phyloP scores from a whole-genome alignment of 2,888 invertebrate species.

The Drosophila mayaguana region DNA sequence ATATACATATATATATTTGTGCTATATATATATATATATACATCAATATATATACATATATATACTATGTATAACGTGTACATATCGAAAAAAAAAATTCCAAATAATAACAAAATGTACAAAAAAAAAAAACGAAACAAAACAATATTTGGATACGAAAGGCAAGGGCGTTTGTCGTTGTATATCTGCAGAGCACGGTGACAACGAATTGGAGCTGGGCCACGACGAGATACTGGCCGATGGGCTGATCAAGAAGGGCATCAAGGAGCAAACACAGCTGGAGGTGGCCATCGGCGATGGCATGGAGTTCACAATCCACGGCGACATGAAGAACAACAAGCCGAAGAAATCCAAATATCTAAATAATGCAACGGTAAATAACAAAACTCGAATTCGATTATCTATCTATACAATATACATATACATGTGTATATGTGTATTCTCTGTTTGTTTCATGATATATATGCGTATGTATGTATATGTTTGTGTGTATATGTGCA shows the following conservation, averaged over 20 bases:
- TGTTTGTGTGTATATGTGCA: constrained; percentile 32
- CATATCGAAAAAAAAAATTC: constrained; percentile 43
- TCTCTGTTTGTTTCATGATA: background rate
- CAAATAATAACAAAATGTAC: constrained; percentile 49
- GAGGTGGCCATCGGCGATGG: constrained; percentile 97
- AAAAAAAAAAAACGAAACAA: constrained; percentile 41
- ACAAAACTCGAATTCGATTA: constrained; percentile 33
- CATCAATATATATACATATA: constrained; percentile 35
- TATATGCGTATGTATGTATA: constrained; percentile 32
- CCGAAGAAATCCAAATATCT: constrained; percentile 92
- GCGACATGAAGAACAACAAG: constrained; percentile 93
- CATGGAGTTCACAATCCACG: constrained; percentile 97
- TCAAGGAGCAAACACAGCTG: constrained; percentile 94
- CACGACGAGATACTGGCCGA: constrained; percentile 91
- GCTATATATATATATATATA: constrained; percentile 13
- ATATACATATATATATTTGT: constrained; percentile 4
- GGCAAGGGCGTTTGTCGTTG: constrained; percentile 87
- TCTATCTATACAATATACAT: background rate
- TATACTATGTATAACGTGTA: constrained; percentile 51
- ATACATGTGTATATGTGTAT: background rate
- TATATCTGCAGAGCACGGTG: constrained; percentile 89
- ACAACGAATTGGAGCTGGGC: constrained; percentile 88
- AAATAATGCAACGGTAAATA: constrained; percentile 90
- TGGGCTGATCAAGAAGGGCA: constrained; percentile 93
- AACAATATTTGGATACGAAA: constrained; percentile 83